Evolutionary conservation across 2,797 vertebrate genomes (phyloP).

Genomic region (Adrianichthys oophorus): DNA sequence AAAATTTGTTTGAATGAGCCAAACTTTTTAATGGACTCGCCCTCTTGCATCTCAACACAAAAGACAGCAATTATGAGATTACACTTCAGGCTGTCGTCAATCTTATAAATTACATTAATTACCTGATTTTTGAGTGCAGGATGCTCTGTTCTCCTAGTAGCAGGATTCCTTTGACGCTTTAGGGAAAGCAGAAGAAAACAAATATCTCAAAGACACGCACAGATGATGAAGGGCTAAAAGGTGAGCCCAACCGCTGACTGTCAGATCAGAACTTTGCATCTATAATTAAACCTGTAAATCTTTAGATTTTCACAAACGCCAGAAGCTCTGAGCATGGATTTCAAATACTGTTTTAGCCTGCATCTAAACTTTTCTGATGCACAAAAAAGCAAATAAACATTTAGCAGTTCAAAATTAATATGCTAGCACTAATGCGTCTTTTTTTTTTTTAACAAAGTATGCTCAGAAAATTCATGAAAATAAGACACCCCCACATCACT

Average conservation of each 20-base stretch:
- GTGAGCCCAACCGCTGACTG: rapidly evolving
- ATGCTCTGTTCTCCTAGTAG: neutral
- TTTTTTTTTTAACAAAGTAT: neutral
- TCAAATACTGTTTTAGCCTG: neutral
- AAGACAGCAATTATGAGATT: conserved; percentile 32
- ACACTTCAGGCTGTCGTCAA: conserved; percentile 24
- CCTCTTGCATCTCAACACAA: conserved; percentile 14
- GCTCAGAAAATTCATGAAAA: neutral
- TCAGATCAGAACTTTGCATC: neutral
- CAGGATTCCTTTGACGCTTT: conserved; percentile 4
- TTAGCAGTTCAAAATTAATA: neutral
- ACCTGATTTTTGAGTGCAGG: conserved; percentile 23
- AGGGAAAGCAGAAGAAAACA: conserved; percentile 5
- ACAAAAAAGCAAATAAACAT: neutral
- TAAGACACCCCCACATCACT: neutral
- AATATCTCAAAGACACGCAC: conserved; percentile 8
- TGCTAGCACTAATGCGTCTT: neutral
- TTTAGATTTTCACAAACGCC: neutral
- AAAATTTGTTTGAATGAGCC: conserved; percentile 2
- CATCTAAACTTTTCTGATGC: neutral
- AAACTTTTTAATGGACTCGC: conserved; percentile 16
- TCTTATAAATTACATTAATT: conserved; percentile 38
- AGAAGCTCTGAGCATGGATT: neutral
- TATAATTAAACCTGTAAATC: neutral
- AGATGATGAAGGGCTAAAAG: neutral